phyloP scores from a whole-genome alignment of 2,797 vertebrate genomes.

The Loris lydekkerianus region DNA sequence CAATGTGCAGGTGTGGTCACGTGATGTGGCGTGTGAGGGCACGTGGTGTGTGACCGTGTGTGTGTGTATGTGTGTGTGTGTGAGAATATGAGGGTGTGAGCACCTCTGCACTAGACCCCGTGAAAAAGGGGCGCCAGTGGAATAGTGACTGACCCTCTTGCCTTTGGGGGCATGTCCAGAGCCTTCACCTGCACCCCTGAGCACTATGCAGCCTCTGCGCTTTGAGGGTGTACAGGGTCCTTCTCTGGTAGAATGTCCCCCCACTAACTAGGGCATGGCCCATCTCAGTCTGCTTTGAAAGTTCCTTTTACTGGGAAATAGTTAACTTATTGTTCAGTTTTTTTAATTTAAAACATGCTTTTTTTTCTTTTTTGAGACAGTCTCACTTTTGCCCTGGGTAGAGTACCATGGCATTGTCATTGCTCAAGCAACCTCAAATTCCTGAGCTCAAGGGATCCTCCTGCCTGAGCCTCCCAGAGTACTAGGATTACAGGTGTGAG shows the following conservation, averaged over 20 bases:
- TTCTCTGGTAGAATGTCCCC: rapidly evolving
- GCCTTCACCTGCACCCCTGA: too few relatives aligned
- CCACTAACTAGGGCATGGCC: rapidly evolving
- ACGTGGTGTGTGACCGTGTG: too few relatives aligned
- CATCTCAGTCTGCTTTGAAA: rapidly evolving
- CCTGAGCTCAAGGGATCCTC: too few relatives aligned
- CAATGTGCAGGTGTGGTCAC: too few relatives aligned
- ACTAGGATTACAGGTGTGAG: too few relatives aligned
- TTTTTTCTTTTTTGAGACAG: neutral
- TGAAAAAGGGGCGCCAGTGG: neutral
- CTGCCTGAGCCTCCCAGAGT: too few relatives aligned
- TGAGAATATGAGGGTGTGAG: neutral
- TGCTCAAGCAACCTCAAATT: too few relatives aligned
- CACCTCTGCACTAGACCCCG: neutral
- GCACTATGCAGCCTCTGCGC: too few relatives aligned
- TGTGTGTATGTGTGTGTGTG: neutral
- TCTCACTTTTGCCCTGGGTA: too few relatives aligned
- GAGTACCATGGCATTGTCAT: too few relatives aligned
- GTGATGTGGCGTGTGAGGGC: too few relatives aligned
- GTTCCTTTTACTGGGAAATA: neutral
- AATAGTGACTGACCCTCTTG: neutral
- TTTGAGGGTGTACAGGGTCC: rapidly evolving
- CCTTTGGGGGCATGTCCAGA: too few relatives aligned
- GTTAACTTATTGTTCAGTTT: rapidly evolving
- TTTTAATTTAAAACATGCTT: neutral